Evolutionary conservation across 2,888 invertebrate genomes (phyloP).

Genomic region (Tillus elongatus): DNA sequence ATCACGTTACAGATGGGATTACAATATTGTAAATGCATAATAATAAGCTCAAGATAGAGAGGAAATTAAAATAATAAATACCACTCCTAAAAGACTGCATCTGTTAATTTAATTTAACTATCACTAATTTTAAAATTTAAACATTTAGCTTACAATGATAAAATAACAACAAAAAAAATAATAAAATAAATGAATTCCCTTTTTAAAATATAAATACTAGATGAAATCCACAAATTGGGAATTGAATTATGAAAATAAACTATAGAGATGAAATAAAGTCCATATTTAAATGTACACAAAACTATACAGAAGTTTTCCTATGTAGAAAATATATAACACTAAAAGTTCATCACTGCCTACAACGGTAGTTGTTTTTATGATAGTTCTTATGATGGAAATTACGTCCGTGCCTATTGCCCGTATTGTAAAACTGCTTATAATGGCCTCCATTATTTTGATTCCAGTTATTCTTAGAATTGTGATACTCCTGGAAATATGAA

Average conservation of each 20-base stretch:
- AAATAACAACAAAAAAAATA: too few species aligned
- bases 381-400: constrained; percentile 37
- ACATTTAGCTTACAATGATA: constrained; percentile 11
- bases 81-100: too few species aligned
- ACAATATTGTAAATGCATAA: constrained; percentile 14
- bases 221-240: too few species aligned
- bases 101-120: constrained; percentile 11
- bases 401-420: constrained; percentile 32
- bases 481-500: constrained; percentile 41
- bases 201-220: constrained; percentile 11
- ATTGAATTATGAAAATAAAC: too few species aligned
- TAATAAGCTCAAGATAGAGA: too few species aligned
- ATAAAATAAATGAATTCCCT: constrained; percentile 4
- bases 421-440: constrained; percentile 34
- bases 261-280: too few species aligned
- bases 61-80: constrained; percentile 14
- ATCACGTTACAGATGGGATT: too few species aligned
- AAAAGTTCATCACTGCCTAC: constrained; percentile 32
- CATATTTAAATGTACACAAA: too few species aligned
- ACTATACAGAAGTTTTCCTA: too few species aligned
- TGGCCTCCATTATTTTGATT: constrained; percentile 30
- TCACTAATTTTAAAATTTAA: constrained; percentile 13
- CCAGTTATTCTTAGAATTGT: constrained; percentile 45
- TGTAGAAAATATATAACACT: constrained; percentile 16
- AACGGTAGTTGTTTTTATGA: constrained; percentile 36